Evolutionary conservation across 1,140 invertebrate genomes (phyloP).

Genomic region (Achroia grisella): DNA sequence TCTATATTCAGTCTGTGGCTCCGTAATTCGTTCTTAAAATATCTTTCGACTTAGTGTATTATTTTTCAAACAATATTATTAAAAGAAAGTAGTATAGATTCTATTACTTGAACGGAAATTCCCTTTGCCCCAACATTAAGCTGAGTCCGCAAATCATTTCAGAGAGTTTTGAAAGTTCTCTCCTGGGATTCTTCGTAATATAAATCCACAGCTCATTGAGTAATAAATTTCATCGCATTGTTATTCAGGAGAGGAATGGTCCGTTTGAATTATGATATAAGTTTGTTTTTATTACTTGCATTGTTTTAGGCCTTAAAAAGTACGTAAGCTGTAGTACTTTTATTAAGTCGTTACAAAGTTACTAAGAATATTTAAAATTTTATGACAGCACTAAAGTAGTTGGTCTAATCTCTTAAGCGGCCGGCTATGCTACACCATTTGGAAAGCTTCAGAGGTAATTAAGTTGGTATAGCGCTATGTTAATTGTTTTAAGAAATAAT

Average conservation of each 20-base stretch:
- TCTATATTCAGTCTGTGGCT: no score
- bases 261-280: conserved; percentile 32
- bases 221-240: conserved; percentile 39
- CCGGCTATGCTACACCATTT: conserved; percentile 20
- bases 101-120: neutral
- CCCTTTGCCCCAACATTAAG: conserved; percentile 8
- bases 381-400: conserved; percentile 11
- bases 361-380: neutral
- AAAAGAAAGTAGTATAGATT: neutral
- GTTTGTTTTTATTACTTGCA: conserved; percentile 34
- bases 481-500: conserved; percentile 46
- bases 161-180: conserved; percentile 22
- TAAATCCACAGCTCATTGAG: conserved; percentile 33
- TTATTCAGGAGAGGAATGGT: conserved; percentile 28
- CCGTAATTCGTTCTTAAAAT: no score
- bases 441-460: conserved; percentile 15
- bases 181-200: conserved; percentile 20
- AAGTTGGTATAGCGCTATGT: conserved; percentile 14
- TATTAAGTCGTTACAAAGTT: conserved; percentile 1
- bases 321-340: neutral
- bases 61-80: no score
- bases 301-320: conserved; percentile 11
- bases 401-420: conserved; percentile 19
- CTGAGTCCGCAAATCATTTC: conserved; percentile 25
- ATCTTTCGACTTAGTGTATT: no score